Percentiles rank a stretch among this genome's conserved stretches.
Conservation (phyloP, 2,888 invertebrate species). For the Entomobrya multifasciata region DNA sequence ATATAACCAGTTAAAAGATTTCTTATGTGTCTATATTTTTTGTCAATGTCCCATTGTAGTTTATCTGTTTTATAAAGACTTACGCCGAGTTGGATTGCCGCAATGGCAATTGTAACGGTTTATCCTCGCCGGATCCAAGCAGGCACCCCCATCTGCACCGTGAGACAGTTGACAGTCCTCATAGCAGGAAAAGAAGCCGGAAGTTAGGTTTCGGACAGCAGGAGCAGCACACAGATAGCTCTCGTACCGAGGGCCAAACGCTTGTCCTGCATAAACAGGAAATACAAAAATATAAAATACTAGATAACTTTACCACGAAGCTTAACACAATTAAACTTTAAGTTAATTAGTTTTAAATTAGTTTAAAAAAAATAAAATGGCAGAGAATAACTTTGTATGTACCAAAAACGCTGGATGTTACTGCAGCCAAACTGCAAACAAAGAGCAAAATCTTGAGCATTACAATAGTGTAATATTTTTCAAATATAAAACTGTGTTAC, state of each 20-base stretch:
- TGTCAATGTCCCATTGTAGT: too few relatives aligned
- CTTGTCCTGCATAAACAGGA: not conserved
- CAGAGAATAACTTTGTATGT: not conserved
- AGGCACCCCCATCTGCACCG: constrained; percentile 51
- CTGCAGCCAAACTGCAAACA: not conserved
- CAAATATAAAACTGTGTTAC: too few relatives aligned
- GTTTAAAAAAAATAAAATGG: not conserved
- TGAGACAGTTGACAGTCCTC: constrained; percentile 57
- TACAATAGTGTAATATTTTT: too few relatives aligned
- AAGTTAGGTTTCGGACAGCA: constrained; percentile 29
- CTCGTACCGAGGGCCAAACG: constrained; percentile 39
- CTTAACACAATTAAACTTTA: not conserved
- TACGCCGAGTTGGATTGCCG: constrained; percentile 34
- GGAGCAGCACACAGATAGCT: constrained; percentile 54
- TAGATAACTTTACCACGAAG: not conserved
- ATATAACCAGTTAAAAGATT: not conserved
- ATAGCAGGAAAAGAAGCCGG: constrained; percentile 36
- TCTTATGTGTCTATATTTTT: too few relatives aligned
- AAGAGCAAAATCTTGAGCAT: not conserved
- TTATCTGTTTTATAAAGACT: not conserved
- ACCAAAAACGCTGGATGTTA: not conserved
- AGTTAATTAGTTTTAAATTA: not conserved
- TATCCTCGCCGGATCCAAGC: not conserved
- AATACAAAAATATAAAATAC: not conserved
- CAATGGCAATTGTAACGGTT: constrained; percentile 53